These are phyloP conservation scores for Actias luna DNA, from an alignment of 2,888 invertebrate genomes.

Conservation along the genomic window DNA sequence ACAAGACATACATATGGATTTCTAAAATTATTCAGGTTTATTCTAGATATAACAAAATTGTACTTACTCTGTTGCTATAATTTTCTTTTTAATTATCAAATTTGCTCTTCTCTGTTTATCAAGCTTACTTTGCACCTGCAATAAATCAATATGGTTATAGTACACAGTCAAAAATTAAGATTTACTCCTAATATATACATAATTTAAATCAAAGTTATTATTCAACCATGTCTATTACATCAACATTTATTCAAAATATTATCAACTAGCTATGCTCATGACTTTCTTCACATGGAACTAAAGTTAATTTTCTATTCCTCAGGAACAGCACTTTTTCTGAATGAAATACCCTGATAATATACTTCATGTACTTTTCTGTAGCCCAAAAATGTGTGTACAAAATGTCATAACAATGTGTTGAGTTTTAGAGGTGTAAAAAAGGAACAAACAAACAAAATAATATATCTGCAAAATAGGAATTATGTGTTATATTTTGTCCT, in stretches of 20 bases:
- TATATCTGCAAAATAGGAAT: background rate
- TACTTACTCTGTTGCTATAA: constrained; percentile 57
- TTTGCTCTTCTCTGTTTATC: constrained; percentile 42
- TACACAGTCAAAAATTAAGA: background rate
- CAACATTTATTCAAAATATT: too few relatives aligned
- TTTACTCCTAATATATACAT: background rate
- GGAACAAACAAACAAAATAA: too few relatives aligned
- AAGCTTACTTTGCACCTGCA: constrained; percentile 34
- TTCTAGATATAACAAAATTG: background rate
- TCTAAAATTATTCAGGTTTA: too few relatives aligned
- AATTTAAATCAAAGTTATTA: background rate
- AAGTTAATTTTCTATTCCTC: too few relatives aligned
- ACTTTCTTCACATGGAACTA: too few relatives aligned
- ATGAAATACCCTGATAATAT: too few relatives aligned
- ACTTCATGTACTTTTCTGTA: too few relatives aligned
- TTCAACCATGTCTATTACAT: background rate
- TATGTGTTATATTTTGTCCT: background rate
- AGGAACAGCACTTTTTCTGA: too few relatives aligned
- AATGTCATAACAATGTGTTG: too few relatives aligned
- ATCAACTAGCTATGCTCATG: too few relatives aligned
- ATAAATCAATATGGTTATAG: constrained; percentile 1
- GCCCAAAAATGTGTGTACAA: too few relatives aligned
- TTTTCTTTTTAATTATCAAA: constrained; percentile 48
- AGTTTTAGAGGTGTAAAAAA: too few relatives aligned
- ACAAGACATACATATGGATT: background rate